These are phyloP conservation scores for Paratrypauchen microcephalus DNA, from an alignment of 2,797 vertebrate species.

Conservation along the genomic window DNA sequence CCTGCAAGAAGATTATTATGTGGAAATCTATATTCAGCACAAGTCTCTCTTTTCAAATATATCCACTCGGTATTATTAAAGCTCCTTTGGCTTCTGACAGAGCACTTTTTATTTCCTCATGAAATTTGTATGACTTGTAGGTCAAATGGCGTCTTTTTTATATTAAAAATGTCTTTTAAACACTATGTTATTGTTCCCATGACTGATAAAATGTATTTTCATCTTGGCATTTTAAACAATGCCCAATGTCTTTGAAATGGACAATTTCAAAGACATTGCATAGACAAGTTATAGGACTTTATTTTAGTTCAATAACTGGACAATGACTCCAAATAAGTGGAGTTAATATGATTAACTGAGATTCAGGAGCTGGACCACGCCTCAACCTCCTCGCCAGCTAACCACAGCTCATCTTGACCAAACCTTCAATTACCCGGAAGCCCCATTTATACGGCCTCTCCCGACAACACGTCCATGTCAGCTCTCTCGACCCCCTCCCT, in stretches of 20 bases:
- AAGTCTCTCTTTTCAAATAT: conserved; percentile 19
- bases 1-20: conserved; percentile 5
- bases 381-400: too few relatives aligned
- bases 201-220: conserved; percentile 8
- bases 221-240: neutral
- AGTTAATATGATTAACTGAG: too few relatives aligned
- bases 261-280: conserved; percentile 10
- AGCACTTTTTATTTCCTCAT: conserved; percentile 19
- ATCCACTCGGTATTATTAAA: conserved; percentile 14
- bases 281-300: too few relatives aligned
- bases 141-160: conserved; percentile 6
- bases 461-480: too few relatives aligned
- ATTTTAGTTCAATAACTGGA: neutral
- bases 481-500: too few relatives aligned
- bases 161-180: conserved; percentile 19
- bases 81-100: conserved; percentile 10
- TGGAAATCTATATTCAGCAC: conserved; percentile 15
- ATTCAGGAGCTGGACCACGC: too few relatives aligned
- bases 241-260: neutral
- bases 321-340: conserved; percentile 15
- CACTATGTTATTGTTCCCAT: conserved; percentile 9
- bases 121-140: conserved; percentile 12
- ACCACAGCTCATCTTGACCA: too few relatives aligned
- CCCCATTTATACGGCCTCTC: too few relatives aligned
- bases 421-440: too few relatives aligned